A percentile compares a stretch with the other conserved stretches of the same genome.
Evolutionary conservation across 2,888 invertebrate species (phyloP).

Genomic region (Tenthredo livida): DNA sequence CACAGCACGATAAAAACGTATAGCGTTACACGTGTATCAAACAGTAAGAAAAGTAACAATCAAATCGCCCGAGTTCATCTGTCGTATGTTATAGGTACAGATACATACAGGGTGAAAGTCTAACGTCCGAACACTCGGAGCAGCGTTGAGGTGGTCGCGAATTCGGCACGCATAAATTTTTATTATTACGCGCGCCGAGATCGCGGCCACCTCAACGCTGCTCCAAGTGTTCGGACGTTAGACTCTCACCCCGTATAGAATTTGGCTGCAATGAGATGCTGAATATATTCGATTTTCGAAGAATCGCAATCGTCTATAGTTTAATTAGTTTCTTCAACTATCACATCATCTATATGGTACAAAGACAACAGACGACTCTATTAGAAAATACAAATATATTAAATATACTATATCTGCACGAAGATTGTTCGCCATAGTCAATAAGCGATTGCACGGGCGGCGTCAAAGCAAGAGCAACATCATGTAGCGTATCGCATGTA

Average conservation of each 20-base stretch:
- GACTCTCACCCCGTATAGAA: too few species aligned
- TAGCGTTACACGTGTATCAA: neutral
- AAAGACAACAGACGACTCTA: slow-evolving; percentile 11
- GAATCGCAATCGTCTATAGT: too few species aligned
- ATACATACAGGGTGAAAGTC: too few species aligned
- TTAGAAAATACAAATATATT: neutral
- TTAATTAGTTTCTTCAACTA: too few species aligned
- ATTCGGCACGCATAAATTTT: too few species aligned
- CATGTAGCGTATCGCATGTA: neutral
- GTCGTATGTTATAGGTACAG: neutral
- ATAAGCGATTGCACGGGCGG: neutral
- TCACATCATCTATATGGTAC: neutral
- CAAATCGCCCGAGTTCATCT: slow-evolving; percentile 16
- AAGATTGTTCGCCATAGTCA: neutral
- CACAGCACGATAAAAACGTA: slow-evolving; percentile 1
- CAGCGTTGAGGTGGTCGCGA: too few species aligned
- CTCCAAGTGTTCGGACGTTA: too few species aligned
- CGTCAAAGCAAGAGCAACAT: slow-evolving; percentile 20
- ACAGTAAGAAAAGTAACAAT: slow-evolving; percentile 11
- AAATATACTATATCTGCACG: neutral
- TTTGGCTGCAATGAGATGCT: too few species aligned
- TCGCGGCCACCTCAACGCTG: too few species aligned
- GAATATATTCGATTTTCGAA: too few species aligned
- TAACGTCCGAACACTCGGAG: too few species aligned
- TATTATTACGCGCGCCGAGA: too few species aligned